Percentiles rank a stretch among this genome's conserved stretches.
Conservation (phyloP, 2,113 vertebrate species). For the Cyprinodon brontotheroides region DNA sequence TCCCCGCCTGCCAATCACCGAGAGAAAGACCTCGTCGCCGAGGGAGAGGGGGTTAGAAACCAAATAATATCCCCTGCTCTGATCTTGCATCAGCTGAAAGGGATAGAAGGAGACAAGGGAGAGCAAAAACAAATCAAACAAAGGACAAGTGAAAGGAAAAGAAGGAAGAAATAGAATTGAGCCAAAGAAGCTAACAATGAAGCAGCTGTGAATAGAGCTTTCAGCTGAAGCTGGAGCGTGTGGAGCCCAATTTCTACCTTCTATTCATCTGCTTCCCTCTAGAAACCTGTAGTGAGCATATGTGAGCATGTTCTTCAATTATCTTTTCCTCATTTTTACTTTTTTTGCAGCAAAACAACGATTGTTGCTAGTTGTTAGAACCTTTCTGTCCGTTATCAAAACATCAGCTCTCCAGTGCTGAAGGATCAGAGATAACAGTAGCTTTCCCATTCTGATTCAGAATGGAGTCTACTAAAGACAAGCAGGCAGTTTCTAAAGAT, state of each 20-base stretch:
- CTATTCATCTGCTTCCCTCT: slow-evolving; percentile 45
- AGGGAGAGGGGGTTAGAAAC: slow-evolving; percentile 62
- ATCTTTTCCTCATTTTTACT: slow-evolving; percentile 10
- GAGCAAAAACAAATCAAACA: slow-evolving; percentile 28
- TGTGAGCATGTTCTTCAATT: slow-evolving; percentile 37
- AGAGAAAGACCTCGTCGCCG: slow-evolving; percentile 63
- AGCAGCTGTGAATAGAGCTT: slow-evolving; percentile 16
- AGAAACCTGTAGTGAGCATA: slow-evolving; percentile 25
- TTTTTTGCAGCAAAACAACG: slow-evolving; percentile 36
- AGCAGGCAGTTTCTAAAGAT: not conserved
- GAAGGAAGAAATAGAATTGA: slow-evolving; percentile 14
- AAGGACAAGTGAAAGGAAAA: slow-evolving; percentile 32
- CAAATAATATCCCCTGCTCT: slow-evolving; percentile 68
- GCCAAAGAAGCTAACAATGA: slow-evolving; percentile 41
- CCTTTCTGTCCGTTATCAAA: slow-evolving; percentile 39
- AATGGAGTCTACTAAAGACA: slow-evolving; percentile 7
- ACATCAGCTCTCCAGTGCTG: slow-evolving; percentile 29
- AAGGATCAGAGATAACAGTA: slow-evolving; percentile 24
- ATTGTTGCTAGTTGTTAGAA: slow-evolving; percentile 22
- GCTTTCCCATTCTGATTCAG: slow-evolving; percentile 11
- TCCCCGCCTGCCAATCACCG: slow-evolving; percentile 75
- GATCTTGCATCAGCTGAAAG: slow-evolving; percentile 65
- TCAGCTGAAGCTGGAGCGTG: slow-evolving; percentile 29
- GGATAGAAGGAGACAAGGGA: slow-evolving; percentile 28
- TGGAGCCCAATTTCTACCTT: slow-evolving; percentile 40